These are phyloP conservation scores for Chaetops frenatus DNA, from an alignment of 2,113 vertebrate species.

Conservation along the genomic window DNA sequence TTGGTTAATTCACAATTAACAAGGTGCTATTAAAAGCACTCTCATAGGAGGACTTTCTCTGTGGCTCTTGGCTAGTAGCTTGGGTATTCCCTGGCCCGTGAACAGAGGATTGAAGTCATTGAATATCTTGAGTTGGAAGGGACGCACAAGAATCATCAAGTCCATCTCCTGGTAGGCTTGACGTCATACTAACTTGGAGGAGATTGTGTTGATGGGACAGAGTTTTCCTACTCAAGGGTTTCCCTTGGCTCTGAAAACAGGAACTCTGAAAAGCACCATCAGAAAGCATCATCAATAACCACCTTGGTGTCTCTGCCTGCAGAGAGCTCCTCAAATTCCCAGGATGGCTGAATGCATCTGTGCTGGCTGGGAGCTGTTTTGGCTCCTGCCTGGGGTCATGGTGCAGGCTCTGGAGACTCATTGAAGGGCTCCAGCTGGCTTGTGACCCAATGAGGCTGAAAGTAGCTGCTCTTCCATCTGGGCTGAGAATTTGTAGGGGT, in stretches of 20 bases:
- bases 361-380: neutral
- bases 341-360: rapidly evolving
- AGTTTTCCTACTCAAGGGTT: neutral
- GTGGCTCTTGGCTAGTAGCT: neutral
- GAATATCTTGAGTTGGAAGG: neutral
- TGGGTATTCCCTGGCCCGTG: rapidly evolving
- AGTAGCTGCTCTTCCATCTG: neutral
- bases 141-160: neutral
- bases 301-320: neutral
- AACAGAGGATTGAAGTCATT: neutral
- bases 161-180: neutral
- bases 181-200: neutral
- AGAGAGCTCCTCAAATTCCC: neutral
- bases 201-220: neutral
- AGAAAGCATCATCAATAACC: neutral
- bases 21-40: neutral
- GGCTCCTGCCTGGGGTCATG: neutral
- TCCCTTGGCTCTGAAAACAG: neutral
- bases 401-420: neutral
- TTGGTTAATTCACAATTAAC: neutral
- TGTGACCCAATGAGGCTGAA: neutral
- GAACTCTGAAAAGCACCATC: neutral
- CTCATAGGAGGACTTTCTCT: neutral
- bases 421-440: neutral
- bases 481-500: neutral